Evolutionary conservation across 2,113 vertebrate genomes (phyloP), one percentile per base, ranked within the genome.

Genomic region (Antigone vipio): DNA sequence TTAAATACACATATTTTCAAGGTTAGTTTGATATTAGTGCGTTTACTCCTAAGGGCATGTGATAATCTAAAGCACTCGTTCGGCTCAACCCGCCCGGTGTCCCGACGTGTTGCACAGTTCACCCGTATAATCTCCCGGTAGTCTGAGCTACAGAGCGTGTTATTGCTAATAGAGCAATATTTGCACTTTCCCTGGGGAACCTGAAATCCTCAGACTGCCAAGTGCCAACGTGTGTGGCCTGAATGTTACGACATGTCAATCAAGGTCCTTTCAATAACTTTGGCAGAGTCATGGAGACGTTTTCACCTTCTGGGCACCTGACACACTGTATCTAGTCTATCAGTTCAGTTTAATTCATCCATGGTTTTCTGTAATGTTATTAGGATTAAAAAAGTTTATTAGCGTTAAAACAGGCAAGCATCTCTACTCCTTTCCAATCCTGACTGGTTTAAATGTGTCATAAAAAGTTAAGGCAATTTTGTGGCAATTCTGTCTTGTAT

Each of bases 1-100:
- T 89, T 88, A 96, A 96, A 91, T 35, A 78, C 40, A 55, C 19
- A 4, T 8, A 1, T 86, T 96, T 95, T 72, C 88, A 89, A 94
- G 88, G 69, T 64, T 87, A 75, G 92, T 78, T 91, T 97, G 76
- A 85, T 83, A 75, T 87, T 34, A 93, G 35, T 0, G 0, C 6
- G 0, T 67, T 92, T 87, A n/a, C 44, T 85, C 60, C 76, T 95
- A 55, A 62, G 23, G 49, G 91, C 32, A 35, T 9, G 13, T 0
- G 0, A 22, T 1, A 42, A 26, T 68, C 58, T 85, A 40, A 78
- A 79, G 32, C 23, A 34, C 5, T 86, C 0, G 0, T 75, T 84
- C 47, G 55, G 79, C 8, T 27, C 55, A 78, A 55, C 53, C 24
- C 0, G 1, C 47, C 35, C 1, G 0, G 11, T 23, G 32, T 77